Evolutionary conservation across 2,888 invertebrate species (phyloP).

Genomic region (Stenoptilia bipunctidactyla): DNA sequence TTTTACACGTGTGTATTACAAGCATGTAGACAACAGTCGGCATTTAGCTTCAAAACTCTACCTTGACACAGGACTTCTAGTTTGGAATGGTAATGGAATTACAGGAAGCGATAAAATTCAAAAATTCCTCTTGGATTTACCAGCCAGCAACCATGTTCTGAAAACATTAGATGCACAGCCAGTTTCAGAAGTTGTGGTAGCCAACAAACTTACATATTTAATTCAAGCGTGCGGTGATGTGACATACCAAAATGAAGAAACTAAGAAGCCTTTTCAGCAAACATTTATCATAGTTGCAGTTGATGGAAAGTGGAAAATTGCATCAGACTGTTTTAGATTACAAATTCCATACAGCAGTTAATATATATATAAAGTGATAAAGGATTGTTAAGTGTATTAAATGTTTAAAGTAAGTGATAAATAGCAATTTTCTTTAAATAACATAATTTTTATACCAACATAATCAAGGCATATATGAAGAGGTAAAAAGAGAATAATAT

Average conservation of each 20-base stretch:
- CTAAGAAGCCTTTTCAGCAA: slow-evolving; percentile 82
- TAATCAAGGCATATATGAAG: no score
- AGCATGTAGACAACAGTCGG: slow-evolving; percentile 87
- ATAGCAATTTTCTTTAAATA: no score
- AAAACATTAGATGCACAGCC: slow-evolving; percentile 91
- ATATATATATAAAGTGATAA: slow-evolving; percentile 1
- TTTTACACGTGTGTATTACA: slow-evolving; percentile 91
- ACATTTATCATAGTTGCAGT: slow-evolving; percentile 89
- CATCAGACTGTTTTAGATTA: slow-evolving; percentile 87
- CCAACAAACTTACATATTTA: slow-evolving; percentile 83
- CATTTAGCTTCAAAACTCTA: slow-evolving; percentile 87
- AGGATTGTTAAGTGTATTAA: no score
- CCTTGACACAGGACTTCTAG: slow-evolving; percentile 84
- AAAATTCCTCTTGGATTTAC: slow-evolving; percentile 87
- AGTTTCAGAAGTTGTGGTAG: slow-evolving; percentile 80
- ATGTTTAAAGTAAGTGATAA: no score
- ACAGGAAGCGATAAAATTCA: slow-evolving; percentile 86
- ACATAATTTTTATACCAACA: no score
- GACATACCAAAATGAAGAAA: slow-evolving; percentile 73
- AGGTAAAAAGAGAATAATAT: no score
- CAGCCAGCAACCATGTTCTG: slow-evolving; percentile 82
- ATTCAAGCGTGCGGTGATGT: slow-evolving; percentile 89
- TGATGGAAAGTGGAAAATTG: slow-evolving; percentile 94
- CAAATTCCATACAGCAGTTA: slow-evolving; percentile 70
- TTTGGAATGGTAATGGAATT: slow-evolving; percentile 94